These are phyloP conservation scores for Microcebus griseorufus DNA, from an alignment of 2,113 vertebrate species.

Conservation along the genomic window DNA sequence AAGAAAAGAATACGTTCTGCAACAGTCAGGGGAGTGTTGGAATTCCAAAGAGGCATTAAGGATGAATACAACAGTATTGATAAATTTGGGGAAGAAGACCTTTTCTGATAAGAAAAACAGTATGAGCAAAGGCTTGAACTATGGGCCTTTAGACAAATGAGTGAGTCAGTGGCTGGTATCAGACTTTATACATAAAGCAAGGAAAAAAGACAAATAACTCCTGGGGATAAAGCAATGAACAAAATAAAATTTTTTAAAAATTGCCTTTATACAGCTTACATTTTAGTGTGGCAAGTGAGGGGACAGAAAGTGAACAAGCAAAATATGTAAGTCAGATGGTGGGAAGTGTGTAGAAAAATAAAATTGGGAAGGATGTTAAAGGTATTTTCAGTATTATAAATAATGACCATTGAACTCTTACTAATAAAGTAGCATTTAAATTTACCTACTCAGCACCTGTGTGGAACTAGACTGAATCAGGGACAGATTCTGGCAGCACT, in stretches of 20 bases:
- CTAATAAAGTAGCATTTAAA: not conserved
- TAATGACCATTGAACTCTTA: not conserved
- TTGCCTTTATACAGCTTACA: not conserved
- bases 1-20: not conserved
- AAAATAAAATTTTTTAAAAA: not conserved
- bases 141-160: conserved; percentile 1
- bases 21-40: not conserved
- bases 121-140: conserved; percentile 6
- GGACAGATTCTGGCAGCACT: not conserved
- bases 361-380: not conserved
- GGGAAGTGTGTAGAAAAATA: not conserved
- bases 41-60: not conserved
- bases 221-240: conserved; percentile 4
- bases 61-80: not conserved
- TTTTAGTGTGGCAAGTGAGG: not conserved
- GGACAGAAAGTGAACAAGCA: not conserved
- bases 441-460: not conserved
- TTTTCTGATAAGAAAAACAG: conserved; percentile 1
- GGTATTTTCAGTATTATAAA: not conserved
- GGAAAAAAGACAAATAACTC: not conserved
- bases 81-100: not conserved
- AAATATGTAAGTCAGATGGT: not conserved
- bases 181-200: not conserved
- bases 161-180: not conserved
- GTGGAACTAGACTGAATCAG: not conserved